phyloP scores from a whole-genome alignment of 2,113 vertebrate genomes.

The Pituophis catenifer region DNA sequence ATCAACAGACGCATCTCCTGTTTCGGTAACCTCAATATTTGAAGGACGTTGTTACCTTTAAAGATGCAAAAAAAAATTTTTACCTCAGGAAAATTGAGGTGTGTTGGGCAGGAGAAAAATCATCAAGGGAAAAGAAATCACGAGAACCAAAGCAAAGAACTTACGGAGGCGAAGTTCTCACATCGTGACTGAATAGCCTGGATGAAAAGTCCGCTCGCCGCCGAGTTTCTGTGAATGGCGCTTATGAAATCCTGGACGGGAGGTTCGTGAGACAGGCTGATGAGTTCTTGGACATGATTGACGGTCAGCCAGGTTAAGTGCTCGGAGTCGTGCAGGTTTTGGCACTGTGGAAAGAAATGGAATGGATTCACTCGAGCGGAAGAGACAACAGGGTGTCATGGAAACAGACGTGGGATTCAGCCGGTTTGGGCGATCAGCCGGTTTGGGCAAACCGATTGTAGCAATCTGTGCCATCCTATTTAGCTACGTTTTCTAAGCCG shows the following conservation, averaged over 20 bases:
- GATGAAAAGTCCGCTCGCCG: slow-evolving; percentile 96
- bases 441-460: no score
- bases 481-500: no score
- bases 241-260: slow-evolving; percentile 98
- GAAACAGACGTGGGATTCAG: no score
- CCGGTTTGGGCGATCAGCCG: no score
- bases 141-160: slow-evolving; percentile 43
- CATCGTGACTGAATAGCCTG: slow-evolving; percentile 97
- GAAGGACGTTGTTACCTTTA: background rate
- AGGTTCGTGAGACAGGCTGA: slow-evolving; percentile 91
- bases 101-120: background rate
- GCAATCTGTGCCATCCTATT: no score
- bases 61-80: background rate
- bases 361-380: background rate
- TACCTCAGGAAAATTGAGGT: background rate
- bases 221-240: slow-evolving; percentile 93
- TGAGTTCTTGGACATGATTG: slow-evolving; percentile 94
- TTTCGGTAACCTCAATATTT: background rate
- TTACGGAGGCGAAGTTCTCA: slow-evolving; percentile 88
- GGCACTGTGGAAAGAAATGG: slow-evolving; percentile 76
- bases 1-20: no score
- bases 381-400: background rate
- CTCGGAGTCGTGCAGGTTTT: slow-evolving; percentile 97
- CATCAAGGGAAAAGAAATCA: background rate
- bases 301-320: slow-evolving; percentile 97